phyloP scores from a whole-genome alignment of 2,113 vertebrate species.

The Corythornis vintsioides region DNA sequence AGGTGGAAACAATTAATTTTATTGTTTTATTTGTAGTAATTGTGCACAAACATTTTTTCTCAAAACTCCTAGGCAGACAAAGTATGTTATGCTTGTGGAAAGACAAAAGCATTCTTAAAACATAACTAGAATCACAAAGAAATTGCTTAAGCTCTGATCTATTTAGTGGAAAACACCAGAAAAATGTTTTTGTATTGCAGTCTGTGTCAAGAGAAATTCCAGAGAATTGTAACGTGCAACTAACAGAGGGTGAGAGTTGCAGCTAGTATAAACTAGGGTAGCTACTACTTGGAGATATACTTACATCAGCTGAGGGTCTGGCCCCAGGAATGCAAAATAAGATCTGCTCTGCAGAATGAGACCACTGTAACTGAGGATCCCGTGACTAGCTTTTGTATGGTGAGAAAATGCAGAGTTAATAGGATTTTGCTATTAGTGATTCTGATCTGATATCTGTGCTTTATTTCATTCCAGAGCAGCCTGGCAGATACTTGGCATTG shows the following conservation, averaged over 20 bases:
- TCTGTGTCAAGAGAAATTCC: conserved; percentile 39
- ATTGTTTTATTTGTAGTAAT: neutral
- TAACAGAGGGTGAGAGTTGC: neutral
- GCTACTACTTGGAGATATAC: neutral
- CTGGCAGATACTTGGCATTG: conserved; percentile 52
- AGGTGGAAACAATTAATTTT: neutral
- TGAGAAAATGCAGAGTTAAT: conserved; percentile 73
- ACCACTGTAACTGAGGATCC: conserved; percentile 49
- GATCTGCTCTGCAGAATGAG: conserved; percentile 41
- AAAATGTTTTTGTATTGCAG: neutral
- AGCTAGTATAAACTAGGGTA: neutral
- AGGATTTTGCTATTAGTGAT: conserved; percentile 71
- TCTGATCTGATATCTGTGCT: conserved; percentile 45
- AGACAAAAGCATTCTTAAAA: neutral
- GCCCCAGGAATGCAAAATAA: conserved; percentile 58
- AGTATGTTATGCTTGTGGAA: neutral
- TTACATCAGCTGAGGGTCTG: neutral
- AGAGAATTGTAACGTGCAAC: neutral
- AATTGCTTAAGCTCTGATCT: neutral
- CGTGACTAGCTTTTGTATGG: conserved; percentile 64
- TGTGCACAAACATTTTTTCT: neutral
- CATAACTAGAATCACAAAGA: neutral
- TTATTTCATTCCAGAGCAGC: conserved; percentile 39
- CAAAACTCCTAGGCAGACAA: neutral
- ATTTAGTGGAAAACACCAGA: conserved; percentile 10